Base-by-base conservation (phyloP, 30 jellyfish, hydroid and myxozoan genomes). In the Catostylus mosaicus region DNA sequence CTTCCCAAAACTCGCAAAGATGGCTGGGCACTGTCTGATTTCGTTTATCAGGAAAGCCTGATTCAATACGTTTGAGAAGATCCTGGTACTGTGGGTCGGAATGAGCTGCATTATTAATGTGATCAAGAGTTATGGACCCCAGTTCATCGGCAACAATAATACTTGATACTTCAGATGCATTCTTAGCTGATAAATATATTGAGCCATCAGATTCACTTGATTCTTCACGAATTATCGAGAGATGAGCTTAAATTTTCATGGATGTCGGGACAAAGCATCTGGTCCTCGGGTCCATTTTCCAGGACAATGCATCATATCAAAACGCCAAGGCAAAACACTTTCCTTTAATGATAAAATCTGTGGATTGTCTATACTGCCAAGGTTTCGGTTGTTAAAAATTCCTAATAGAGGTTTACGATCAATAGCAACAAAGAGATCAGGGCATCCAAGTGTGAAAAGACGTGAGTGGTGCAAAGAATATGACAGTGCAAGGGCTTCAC, bases 401-500 rank as follows among this genome's bases (percentile, higher is more conserved):
- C 37, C 30, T 34, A 67, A 62, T 2, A 67, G 60, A 4, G 84
- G 77, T 34, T 72, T 72, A 77, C 37, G 71, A 12, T 43, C 71
- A 30, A 67, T 72, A 1, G 40, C 75, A 67, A 72, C 67, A 5
- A 47, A 29, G 24, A 43, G 78, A 35, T 48, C 46, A 3, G 40
- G 74, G 37, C 84, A 72, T n/a, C 84, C 84, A 19, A 19, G 35
- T n/a, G 84, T 72, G 72, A 72, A 72, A 35, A 19, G 46, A 27
- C 84, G 40, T 3, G 84, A 19, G 3, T 72, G 84, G 22, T 72
- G 1, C 36, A 36, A 40, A 40, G 62, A n/a, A 62, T 60, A 67
- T 5, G 60, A 34, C 9, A 67, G 50, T 4, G 60, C 79, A 19
- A 34, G 46, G 24, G 71, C 84, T 48, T 72, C 84, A 34, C 84